Evolutionary conservation across 2,797 vertebrate genomes (phyloP), one percentile per base, ranked within the genome.

Genomic region (Danio aesculapii): DNA sequence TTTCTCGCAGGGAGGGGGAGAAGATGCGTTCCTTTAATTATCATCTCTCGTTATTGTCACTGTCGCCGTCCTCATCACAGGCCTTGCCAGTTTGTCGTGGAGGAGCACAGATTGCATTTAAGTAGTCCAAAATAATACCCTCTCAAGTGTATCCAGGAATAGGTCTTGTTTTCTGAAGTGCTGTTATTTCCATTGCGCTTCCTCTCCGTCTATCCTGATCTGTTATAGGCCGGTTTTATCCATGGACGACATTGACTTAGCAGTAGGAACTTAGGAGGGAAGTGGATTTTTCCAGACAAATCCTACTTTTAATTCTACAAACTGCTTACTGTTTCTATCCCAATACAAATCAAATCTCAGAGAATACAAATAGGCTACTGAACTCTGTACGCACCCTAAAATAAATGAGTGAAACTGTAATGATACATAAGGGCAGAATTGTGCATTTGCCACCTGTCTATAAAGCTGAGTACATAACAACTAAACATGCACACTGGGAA

Each of bases 161-260:
- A 81, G 79, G 79, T 46, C 73, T 69, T 46, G 72, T 61, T 81
- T 81, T 68, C 72, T 75, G 79, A 75, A 81, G 79, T 62, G 79
- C 73, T 75, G 79, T 75, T 75, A 81, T 81, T 81, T 81, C 46
- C 79, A 68, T 81, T 75, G 10, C 39, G 19, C 77, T 78, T 69
- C 55, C 75, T 68, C 43, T 41, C n/a, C 6, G 55, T 73, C 55
- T 73, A 43, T 75, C 21, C 77, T 71, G 57, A n/a, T 70, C 46
- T 19, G 57, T 52, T 69, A 67, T 52, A 41, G 58, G 57, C 57
- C 77, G 62, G 58, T 79, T 79, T 72, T 71, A 39, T 71, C 39
- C 58, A 13, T 69, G 76, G 76, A 69, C n/a, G 10, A 11, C 12
- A 69, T 78, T 21, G 49, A 9, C 75, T 49, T 14, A 47, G 41